Percentiles rank a stretch among this genome's conserved stretches.
Evolutionary conservation across 2,888 invertebrate genomes (phyloP).

Genomic region (Tipula confusa): DNA sequence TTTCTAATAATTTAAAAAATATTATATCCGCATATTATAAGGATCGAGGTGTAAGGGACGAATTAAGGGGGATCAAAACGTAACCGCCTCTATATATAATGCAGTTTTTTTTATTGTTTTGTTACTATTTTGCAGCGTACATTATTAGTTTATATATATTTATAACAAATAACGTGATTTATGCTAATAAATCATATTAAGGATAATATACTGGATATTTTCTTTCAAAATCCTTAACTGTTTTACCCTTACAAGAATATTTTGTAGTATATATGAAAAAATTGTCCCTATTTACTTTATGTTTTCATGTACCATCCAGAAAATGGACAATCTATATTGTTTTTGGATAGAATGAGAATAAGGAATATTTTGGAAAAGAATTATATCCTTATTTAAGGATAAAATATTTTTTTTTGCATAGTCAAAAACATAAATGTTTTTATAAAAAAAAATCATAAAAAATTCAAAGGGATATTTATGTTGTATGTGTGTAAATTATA

Average conservation of each 20-base stretch:
- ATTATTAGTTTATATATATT: constrained; percentile 8
- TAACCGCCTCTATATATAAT: background rate
- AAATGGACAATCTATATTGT: background rate
- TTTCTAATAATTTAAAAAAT: background rate
- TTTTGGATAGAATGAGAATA: background rate
- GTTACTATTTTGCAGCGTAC: background rate
- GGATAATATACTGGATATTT: background rate
- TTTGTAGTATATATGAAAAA: background rate
- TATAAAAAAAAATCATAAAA: background rate
- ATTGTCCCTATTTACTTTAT: background rate
- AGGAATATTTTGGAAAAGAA: background rate
- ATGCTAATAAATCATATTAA: constrained; percentile 3
- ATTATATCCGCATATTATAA: background rate
- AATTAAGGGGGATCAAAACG: background rate
- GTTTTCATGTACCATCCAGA: background rate
- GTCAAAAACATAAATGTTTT: constrained; percentile 7
- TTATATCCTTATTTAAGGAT: background rate
- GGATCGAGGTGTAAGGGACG: background rate
- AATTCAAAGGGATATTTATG: background rate
- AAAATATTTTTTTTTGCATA: constrained; percentile 13
- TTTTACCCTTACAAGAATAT: background rate
- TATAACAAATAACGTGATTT: background rate
- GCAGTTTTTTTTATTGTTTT: constrained; percentile 3
- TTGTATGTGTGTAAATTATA: too few relatives aligned
- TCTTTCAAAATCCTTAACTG: background rate